Percentiles rank a stretch among this genome's conserved stretches.
phyloP scores from a whole-genome alignment of 2,888 invertebrate species.

The Ganaspis brasiliensis region DNA sequence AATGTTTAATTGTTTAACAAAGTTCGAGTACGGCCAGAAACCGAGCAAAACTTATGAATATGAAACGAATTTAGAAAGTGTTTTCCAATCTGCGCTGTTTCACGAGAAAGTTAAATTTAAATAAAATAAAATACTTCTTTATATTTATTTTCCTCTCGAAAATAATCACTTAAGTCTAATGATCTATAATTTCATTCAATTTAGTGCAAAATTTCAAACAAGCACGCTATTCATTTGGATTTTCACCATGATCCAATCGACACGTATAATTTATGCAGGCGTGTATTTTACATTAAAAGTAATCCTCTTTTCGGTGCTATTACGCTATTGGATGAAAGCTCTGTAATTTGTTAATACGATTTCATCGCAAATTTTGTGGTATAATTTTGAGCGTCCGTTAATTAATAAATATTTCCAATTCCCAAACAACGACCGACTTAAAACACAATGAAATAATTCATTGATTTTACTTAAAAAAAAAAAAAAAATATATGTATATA shows the following conservation, averaged over 20 bases:
- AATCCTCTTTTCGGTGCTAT: constrained; percentile 37
- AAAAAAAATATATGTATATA: too few relatives aligned
- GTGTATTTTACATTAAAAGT: constrained; percentile 37
- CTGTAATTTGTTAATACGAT: constrained; percentile 31
- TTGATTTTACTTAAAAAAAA: too few relatives aligned
- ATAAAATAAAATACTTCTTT: neutral
- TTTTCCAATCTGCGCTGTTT: too few relatives aligned
- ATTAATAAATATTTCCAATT: constrained; percentile 15
- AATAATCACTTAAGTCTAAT: neutral
- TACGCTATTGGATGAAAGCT: neutral
- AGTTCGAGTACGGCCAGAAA: too few relatives aligned
- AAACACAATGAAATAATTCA: too few relatives aligned
- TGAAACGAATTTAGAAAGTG: too few relatives aligned
- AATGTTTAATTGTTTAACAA: too few relatives aligned
- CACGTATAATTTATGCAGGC: constrained; percentile 26
- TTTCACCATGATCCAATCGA: constrained; percentile 6
- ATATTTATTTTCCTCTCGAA: neutral
- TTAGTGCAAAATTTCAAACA: constrained; percentile 16
- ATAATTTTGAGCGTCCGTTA: neutral
- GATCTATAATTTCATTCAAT: constrained; percentile 24
- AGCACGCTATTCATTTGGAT: constrained; percentile 14
- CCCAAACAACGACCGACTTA: neutral
- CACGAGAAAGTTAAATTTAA: neutral
- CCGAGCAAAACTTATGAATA: too few relatives aligned
- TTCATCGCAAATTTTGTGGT: constrained; percentile 6